Conservation (phyloP, 2,888 invertebrate genomes). For the Eristalinus sepulchralis region DNA sequence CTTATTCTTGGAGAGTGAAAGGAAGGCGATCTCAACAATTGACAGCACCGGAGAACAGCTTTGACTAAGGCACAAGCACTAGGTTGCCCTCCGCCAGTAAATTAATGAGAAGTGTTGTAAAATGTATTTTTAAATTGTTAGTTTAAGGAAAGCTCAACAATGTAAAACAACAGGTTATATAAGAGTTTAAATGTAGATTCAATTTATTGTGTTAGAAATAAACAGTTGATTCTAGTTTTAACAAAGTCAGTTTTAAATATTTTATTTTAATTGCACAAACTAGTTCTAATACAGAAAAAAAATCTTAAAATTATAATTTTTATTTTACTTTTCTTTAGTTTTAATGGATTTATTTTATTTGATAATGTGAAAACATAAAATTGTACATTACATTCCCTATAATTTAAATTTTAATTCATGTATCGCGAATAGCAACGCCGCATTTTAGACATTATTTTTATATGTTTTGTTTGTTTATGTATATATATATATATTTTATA, state of each 20-base stretch:
- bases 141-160: neutral
- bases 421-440: constrained; percentile 8
- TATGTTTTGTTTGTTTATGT: neutral
- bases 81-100: too few relatives aligned
- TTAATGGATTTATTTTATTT: constrained; percentile 46
- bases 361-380: constrained; percentile 53
- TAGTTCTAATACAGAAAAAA: constrained; percentile 8
- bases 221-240: neutral
- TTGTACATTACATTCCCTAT: constrained; percentile 56
- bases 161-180: neutral
- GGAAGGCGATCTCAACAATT: too few relatives aligned
- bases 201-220: neutral
- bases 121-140: neutral
- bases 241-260: constrained; percentile 24
- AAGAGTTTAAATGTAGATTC: neutral
- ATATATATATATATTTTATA: constrained; percentile 15
- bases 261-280: constrained; percentile 39
- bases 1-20: too few relatives aligned
- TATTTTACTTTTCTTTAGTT: constrained; percentile 38
- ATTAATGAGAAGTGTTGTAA: too few relatives aligned
- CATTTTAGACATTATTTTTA: neutral
- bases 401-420: constrained; percentile 47
- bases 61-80: too few relatives aligned
- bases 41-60: too few relatives aligned
- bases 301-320: constrained; percentile 26